Base-by-base conservation (phyloP, 53 echinoderm and acorn worm species). In the Holothuria leucospilota region DNA sequence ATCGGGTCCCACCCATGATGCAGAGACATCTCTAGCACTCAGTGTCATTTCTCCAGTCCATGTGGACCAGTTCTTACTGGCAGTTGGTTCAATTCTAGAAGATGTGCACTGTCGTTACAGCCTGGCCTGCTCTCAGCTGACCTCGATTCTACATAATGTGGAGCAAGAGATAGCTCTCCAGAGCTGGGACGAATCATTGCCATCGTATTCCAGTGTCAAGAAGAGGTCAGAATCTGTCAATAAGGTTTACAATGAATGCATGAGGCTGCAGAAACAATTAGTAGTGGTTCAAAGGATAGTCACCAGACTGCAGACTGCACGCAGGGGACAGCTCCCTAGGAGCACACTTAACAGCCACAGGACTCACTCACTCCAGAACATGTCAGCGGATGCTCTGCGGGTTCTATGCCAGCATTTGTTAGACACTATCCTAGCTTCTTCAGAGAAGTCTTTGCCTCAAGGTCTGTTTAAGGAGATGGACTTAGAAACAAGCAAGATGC, bases 91-190 rank as follows among this genome's bases (percentile, higher is more conserved):
- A 8, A 82, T 99, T 23, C 92, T 93, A 42, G 99, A 99, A 53
- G 99, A 99, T 82, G 90, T 99, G 39, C 99, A 99, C 65, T 99
- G 99, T 68, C 86, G 99, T 46, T 94, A 94, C 83, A 93, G 92
- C 63, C 86, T 95, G 59, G 92, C 99, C 30, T 94, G 94, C 56
- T 94, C 90, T 86, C 92, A 95, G 20, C 88, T 99, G 40, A 86
- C 92, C 66, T 91, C 82, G 38, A 89, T 94, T 23, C 88, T 99
- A 46, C 87, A 77, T 40, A 64, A 62, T 82, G 73, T 82, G 39
- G 91, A 82, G 63, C 91, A 91, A 41, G 66, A 80, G 20, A 58
- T 66, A 9, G 52, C 89, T 11, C 53, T 73, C 49, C 85, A 78
- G 24, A 39, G 51, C 46, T 29, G 68, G 26, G 89, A 91, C 66